These are phyloP conservation scores for Epinephelus fuscoguttatus DNA, from an alignment of 2,113 vertebrate species.

Conservation along the genomic window DNA sequence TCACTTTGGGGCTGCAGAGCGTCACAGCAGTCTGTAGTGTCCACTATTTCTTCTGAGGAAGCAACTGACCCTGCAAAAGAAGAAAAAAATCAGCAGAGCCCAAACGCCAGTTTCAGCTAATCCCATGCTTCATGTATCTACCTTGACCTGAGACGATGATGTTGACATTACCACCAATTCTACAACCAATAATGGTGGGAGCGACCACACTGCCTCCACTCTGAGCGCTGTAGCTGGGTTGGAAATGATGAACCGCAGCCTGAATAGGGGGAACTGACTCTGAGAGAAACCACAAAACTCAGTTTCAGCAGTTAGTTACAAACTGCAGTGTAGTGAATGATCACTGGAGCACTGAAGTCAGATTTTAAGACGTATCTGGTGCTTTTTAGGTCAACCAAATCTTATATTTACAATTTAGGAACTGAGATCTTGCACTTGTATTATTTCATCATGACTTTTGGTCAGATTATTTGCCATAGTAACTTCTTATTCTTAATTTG, in stretches of 20 bases:
- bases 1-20: conserved; percentile 36
- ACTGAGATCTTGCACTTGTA: not conserved
- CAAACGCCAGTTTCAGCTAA: not conserved
- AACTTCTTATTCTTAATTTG: not conserved
- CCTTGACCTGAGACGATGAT: conserved; percentile 52
- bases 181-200: conserved; percentile 53
- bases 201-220: conserved; percentile 50
- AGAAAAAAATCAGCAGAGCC: conserved; percentile 11
- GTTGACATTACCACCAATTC: conserved; percentile 32
- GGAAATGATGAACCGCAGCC: conserved; percentile 17
- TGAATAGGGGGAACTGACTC: conserved; percentile 27
- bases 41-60: conserved; percentile 4
- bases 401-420: not conserved
- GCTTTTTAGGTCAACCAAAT: not conserved
- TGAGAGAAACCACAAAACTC: not conserved
- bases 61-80: conserved; percentile 19
- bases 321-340: not conserved
- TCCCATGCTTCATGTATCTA: not conserved
- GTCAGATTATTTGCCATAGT: not conserved
- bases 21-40: not conserved
- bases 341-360: not conserved
- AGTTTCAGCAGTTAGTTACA: conserved; percentile 1
- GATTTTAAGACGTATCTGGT: not conserved
- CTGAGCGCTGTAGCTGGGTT: conserved; percentile 53
- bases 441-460: not conserved